These are phyloP conservation scores for Chrysemys picta DNA, from an alignment of 2,113 vertebrate genomes.

Conservation along the genomic window DNA sequence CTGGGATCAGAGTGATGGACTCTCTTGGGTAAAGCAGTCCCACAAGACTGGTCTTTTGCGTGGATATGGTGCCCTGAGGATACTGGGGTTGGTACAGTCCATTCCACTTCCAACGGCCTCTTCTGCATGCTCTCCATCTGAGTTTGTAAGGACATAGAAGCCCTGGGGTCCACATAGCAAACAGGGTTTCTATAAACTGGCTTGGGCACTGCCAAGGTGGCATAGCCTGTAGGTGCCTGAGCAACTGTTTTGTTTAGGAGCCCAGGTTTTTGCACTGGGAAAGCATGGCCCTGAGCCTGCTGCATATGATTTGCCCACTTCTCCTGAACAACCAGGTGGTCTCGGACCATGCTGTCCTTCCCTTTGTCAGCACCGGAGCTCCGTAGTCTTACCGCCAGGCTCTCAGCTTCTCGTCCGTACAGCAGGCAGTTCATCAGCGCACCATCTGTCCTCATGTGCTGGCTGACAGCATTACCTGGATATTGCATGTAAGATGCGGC, in stretches of 20 bases:
- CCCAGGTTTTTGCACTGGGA: constrained; percentile 13
- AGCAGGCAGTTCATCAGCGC: constrained; percentile 64
- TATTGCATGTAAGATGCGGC: constrained; percentile 59
- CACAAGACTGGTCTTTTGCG: background rate
- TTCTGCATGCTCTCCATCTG: constrained; percentile 67
- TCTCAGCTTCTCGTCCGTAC: constrained; percentile 72
- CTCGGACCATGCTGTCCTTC: constrained; percentile 52
- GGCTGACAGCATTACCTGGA: constrained; percentile 65
- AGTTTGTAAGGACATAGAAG: constrained; percentile 68
- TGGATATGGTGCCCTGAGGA: background rate
- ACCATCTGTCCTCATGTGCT: constrained; percentile 66
- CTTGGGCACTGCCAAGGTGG: constrained; percentile 84
- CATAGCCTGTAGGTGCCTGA: constrained; percentile 52
- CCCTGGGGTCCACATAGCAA: constrained; percentile 79
- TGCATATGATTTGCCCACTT: constrained; percentile 67
- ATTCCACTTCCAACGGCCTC: constrained; percentile 74
- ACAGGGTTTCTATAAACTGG: constrained; percentile 85
- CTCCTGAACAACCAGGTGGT: constrained; percentile 64
- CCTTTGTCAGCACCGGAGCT: background rate
- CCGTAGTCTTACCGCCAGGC: background rate
- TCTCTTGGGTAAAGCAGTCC: constrained; percentile 50
- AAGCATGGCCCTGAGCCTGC: constrained; percentile 63
- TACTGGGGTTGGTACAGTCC: constrained; percentile 34
- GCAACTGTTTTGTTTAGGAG: constrained; percentile 50
- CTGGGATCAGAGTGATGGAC: constrained; percentile 57